Evolutionary conservation across 2,888 invertebrate genomes (phyloP), one percentile per base, ranked within the genome.

Genomic region (Dascillus cervinus): DNA sequence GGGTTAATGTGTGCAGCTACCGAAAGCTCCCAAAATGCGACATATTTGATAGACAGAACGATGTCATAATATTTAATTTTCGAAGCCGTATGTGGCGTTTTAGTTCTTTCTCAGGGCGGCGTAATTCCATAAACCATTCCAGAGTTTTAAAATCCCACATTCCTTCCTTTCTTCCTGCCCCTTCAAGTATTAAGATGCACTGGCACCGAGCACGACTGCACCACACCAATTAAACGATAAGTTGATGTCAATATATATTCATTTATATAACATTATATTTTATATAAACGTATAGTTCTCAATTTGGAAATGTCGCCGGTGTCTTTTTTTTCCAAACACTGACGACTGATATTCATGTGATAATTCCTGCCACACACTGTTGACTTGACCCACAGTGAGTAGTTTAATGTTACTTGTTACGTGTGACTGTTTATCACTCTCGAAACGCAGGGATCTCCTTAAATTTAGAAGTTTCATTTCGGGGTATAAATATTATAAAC

Each of bases 51-150:
- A n/a, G n/a, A n/a, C n/a, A n/a, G n/a, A n/a, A n/a, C n/a, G n/a
- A n/a, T n/a, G n/a, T n/a, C n/a, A n/a, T n/a, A n/a, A n/a, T n/a
- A n/a, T n/a, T n/a, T n/a, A n/a, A n/a, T n/a, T n/a, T n/a, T n/a
- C n/a, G n/a, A n/a, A n/a, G n/a, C n/a, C n/a, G n/a, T n/a, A 33
- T 42, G 34, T 41, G 38, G 39, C 34, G 37, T 49, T 52, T 54
- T 48, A 43, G 44, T 48, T 52, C 35, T 48, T 46, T 53, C 54
- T 53, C 55, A 58, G 56, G 57, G 49, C 55, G 50, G 46, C 50
- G 33, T 35, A 37, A 33, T 30, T 28, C 37, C 32, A 31, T 35
- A 20, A 36, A 34, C 30, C 34, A 32, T 36, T 43, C 36, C 33
- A 35, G 15, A 31, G 30, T 27, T 36, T 13, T 32, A 39, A n/a